Conservation (phyloP, 2,113 vertebrate species). For the Oreochromis aureus region DNA sequence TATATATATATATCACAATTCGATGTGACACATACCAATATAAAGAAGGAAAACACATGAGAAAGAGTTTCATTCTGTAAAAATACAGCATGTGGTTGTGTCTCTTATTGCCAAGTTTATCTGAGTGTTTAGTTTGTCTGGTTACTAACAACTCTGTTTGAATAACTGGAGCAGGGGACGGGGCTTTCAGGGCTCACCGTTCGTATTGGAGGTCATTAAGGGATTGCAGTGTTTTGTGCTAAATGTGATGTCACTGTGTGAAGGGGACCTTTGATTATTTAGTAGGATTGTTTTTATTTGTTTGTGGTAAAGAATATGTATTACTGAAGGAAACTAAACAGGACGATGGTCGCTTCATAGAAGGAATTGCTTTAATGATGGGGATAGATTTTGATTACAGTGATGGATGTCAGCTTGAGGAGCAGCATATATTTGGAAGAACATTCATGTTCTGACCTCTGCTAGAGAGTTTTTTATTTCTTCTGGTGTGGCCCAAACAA, state of each 20-base stretch:
- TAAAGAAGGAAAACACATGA: not conserved
- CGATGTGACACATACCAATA: not conserved
- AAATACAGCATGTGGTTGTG: not conserved
- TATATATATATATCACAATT: not conserved
- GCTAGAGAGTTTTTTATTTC: not conserved
- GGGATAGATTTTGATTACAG: not conserved
- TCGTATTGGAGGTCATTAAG: not conserved
- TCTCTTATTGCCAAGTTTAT: not conserved
- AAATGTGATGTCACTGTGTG: not conserved
- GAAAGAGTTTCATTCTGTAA: not conserved
- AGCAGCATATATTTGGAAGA: not conserved
- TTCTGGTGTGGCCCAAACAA: not conserved
- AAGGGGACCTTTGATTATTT: not conserved
- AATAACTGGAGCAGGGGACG: not conserved
- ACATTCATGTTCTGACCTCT: not conserved
- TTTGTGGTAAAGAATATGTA: not conserved
- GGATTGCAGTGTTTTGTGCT: not conserved
- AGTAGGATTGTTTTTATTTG: not conserved
- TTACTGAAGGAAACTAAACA: not conserved
- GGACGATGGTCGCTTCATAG: not conserved
- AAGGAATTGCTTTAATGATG: not conserved
- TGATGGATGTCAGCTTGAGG: not conserved
- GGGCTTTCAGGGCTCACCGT: not conserved
- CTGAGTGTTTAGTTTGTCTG: not conserved
- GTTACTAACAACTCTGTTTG: not conserved